Base-by-base conservation (phyloP, 2,797 vertebrate species). In the Phylloscopus collybita region DNA sequence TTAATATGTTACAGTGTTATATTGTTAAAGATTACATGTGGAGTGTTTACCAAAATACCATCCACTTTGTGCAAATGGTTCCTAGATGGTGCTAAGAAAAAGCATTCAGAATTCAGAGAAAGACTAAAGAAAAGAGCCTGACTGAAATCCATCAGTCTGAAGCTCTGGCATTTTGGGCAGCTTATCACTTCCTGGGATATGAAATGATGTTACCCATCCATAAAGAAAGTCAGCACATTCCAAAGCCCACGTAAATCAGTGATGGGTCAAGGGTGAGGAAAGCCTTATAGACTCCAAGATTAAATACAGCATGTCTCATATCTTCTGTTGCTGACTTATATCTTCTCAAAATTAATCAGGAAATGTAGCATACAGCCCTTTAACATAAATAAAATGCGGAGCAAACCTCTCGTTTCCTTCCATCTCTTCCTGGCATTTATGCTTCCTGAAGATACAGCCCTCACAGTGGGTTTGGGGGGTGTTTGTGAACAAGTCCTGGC, bases 1-100 rank as follows among this genome's bases (percentile, higher is more conserved):
- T n/a, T n/a, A n/a, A n/a, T n/a, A n/a, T 95, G 91, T 95, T 92
- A 91, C 40, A 95, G 66, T 64, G 53, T 65, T 82, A 56, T 86
- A 88, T 80, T 92, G 89, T 93, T 89, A 94, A 93, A 66, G 42
- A 88, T 81, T 90, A 54, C 78, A 78, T 67, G 67, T 60, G 57
- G 93, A 92, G 66, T 40, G 30, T 95, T 97, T 95, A 95, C 57
- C 75, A 79, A 94, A 97, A 94, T 92, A 81, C 60, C 82, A 95
- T 66, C 57, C 32, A 40, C 66, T 88, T 90, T 72, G 82, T 78
- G 60, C 54, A 90, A 92, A 80, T 40, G 29, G 67, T 80, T 96
- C 93, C 88, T 96, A 80, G 54, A 59, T 27, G 27, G 30, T 70
- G 45, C 36, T 91, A 83, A 92, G 95, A 83, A 92, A 97, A 95